Base-by-base conservation (phyloP, 2,888 invertebrate genomes). In the Kuschelorhynchus macadamiae region DNA sequence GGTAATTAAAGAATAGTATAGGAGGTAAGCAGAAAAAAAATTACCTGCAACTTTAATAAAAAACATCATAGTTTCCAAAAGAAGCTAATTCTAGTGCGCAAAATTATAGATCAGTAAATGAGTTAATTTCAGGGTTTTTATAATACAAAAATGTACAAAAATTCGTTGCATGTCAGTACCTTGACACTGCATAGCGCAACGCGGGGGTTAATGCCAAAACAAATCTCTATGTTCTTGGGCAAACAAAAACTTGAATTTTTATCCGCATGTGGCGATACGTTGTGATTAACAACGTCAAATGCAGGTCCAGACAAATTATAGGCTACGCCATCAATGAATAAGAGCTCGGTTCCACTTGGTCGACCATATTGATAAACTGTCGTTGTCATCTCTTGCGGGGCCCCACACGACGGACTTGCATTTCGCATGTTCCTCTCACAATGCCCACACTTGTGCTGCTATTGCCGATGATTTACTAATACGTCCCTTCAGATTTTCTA, bases 301-400 rank as follows among this genome's bases (percentile, higher is more conserved):
- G 41, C 14, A 18, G 9, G 60, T 39, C 59, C 66, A 60, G 46
- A 55, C 66, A 66, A 66, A 66, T 66, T 60, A 60, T 60, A 60
- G 60, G 16, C 39, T 20, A 7, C 17, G 41, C 18, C 39, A 59
- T 59, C 47, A 60, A 66, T 66, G 67, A 67, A 62, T 36, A 62
- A 62, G 57, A 30, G 60, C 30, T 57, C 41, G 57, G 67, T 62
- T 56, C 21, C 62, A 62, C 50, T 50, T 62, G 57, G 67, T 41
- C 52, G 57, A 67, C 62, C 57, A 60, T 49, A 60, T 72, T 71
- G 71, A 72, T 72, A 74, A 74, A 74, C 71, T 65, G 72, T 67
- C 68, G 69, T 66, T 72, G 72, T 71, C 64, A 69, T 64, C 61
- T 66, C 57, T 63, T 64, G 60, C 53, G 59, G 59, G 60, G 70